phyloP scores from a whole-genome alignment of 2,888 invertebrate genomes.

The Caenorhabditis becei region DNA sequence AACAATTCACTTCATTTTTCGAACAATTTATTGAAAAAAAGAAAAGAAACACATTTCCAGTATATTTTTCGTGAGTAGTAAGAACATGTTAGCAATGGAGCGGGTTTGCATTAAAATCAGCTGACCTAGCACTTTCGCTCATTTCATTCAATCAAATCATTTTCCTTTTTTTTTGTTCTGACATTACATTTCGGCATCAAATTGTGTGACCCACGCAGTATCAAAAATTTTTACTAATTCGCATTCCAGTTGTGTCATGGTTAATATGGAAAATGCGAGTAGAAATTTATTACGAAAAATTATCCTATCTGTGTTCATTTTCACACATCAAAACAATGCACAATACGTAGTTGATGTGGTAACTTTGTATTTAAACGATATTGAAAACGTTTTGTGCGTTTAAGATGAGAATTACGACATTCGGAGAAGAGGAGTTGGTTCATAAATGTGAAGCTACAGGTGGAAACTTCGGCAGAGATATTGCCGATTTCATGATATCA shows the following conservation, averaged over 20 bases:
- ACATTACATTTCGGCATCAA: too few species aligned
- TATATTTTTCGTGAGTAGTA: neutral
- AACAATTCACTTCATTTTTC: too few species aligned
- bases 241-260: too few species aligned
- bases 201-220: too few species aligned
- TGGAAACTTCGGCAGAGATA: conserved; percentile 78
- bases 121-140: conserved; percentile 33
- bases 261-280: too few species aligned
- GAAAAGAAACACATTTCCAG: neutral
- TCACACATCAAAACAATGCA: conserved; percentile 27
- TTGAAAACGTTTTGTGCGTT: conserved; percentile 35
- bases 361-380: conserved; percentile 3
- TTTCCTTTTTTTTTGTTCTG: too few species aligned
- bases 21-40: too few species aligned
- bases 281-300: conserved; percentile 3
- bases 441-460: conserved; percentile 77
- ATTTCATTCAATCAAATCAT: neutral
- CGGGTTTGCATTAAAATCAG: conserved; percentile 48
- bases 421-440: conserved; percentile 62
- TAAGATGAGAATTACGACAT: conserved; percentile 66
- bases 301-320: conserved; percentile 15
- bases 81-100: conserved; percentile 31
- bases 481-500: conserved; percentile 68
- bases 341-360: conserved; percentile 69
- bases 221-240: too few species aligned